phyloP scores from a whole-genome alignment of 2,888 invertebrate species.

The Parascotia fuliginaria region DNA sequence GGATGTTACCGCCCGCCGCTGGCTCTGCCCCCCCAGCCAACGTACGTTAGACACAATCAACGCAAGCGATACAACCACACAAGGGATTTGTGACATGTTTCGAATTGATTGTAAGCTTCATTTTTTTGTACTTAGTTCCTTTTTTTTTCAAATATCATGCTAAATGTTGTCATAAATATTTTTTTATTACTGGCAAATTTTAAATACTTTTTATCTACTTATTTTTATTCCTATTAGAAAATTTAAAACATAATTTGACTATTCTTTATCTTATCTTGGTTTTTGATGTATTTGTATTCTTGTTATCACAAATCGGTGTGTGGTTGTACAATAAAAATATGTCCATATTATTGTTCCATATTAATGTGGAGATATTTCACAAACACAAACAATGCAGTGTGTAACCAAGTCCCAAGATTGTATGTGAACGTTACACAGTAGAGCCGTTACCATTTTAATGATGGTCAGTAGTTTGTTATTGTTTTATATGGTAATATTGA shows the following conservation, averaged over 20 bases:
- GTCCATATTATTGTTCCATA: conserved; percentile 17
- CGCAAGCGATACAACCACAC: conserved; percentile 42
- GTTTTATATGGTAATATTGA: not conserved
- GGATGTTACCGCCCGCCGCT: conserved; percentile 75
- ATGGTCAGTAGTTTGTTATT: not conserved
- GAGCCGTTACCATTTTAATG: conserved; percentile 1
- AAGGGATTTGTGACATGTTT: conserved; percentile 32
- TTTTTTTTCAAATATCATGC: too few relatives aligned
- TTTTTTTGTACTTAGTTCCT: too few relatives aligned
- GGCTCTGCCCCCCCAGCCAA: conserved; percentile 61
- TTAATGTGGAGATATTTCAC: conserved; percentile 39
- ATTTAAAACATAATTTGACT: too few relatives aligned
- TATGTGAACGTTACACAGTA: conserved; percentile 27
- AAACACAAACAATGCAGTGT: conserved; percentile 43
- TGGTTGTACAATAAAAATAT: conserved; percentile 43
- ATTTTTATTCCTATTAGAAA: too few relatives aligned
- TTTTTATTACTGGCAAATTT: too few relatives aligned
- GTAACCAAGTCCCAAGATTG: conserved; percentile 40
- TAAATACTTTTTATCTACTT: too few relatives aligned
- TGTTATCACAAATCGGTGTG: conserved; percentile 46
- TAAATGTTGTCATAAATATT: too few relatives aligned
- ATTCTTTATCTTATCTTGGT: too few relatives aligned
- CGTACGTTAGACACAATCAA: conserved; percentile 61
- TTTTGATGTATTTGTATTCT: not conserved
- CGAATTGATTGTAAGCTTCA: too few relatives aligned